Evolutionary conservation across 1,140 invertebrate genomes (phyloP).

Genomic region (Macrotrachela quadricornifera): DNA sequence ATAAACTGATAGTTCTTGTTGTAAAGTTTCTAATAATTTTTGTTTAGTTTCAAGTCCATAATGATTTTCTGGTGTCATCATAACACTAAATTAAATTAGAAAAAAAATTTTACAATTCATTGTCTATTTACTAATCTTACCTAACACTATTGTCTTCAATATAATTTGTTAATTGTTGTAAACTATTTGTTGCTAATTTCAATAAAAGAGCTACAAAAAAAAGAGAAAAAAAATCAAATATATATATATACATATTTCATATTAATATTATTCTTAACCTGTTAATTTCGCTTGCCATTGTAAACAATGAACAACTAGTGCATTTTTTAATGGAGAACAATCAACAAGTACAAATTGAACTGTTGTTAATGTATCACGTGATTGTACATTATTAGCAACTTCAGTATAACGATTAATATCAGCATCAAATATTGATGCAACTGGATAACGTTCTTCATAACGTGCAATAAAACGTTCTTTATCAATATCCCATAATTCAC

Average conservation of each 20-base stretch:
- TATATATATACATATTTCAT: too few species aligned
- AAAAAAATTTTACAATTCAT: too few species aligned
- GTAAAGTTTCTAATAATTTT: slow-evolving; percentile 41
- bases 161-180: slow-evolving; percentile 43
- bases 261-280: too few species aligned
- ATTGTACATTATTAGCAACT: slow-evolving; percentile 50
- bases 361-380: slow-evolving; percentile 47
- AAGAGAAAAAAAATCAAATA: too few species aligned
- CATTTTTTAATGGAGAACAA: slow-evolving; percentile 47
- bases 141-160: slow-evolving; percentile 32
- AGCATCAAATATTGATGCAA: slow-evolving; percentile 49
- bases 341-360: slow-evolving; percentile 60
- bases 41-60: slow-evolving; percentile 30
- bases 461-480: slow-evolving; percentile 49
- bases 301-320: slow-evolving; percentile 51
- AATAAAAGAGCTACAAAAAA: slow-evolving; percentile 43
- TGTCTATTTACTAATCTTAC: too few species aligned
- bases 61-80: slow-evolving; percentile 26
- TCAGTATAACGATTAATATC: slow-evolving; percentile 45
- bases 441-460: slow-evolving; percentile 45
- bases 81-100: slow-evolving; percentile 22
- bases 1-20: slow-evolving; percentile 37
- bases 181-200: slow-evolving; percentile 41
- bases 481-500: slow-evolving; percentile 56
- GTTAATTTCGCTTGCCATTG: slow-evolving; percentile 59